These are phyloP conservation scores for Theretra japonica DNA, from an alignment of 2,888 invertebrate genomes.

Conservation along the genomic window DNA sequence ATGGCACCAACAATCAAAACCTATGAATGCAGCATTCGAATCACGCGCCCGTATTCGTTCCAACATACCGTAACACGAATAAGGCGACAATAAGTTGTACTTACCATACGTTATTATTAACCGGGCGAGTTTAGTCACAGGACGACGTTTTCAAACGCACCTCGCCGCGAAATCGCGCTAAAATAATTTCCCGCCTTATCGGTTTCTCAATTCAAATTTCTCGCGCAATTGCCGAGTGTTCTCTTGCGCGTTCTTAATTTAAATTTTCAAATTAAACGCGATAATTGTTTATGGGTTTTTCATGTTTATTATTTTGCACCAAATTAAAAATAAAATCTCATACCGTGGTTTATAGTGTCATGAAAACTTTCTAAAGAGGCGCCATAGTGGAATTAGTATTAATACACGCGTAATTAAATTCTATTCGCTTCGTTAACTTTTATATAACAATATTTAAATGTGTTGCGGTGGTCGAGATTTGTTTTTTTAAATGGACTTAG, in stretches of 20 bases:
- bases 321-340: slow-evolving; percentile 41
- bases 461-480: slow-evolving; percentile 58
- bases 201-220: slow-evolving; percentile 28
- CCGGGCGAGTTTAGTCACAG: slow-evolving; percentile 64
- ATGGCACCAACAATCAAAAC: slow-evolving; percentile 67
- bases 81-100: slow-evolving; percentile 71
- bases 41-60: slow-evolving; percentile 80
- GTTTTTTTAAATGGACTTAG: slow-evolving; percentile 67
- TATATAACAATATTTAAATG: slow-evolving; percentile 71
- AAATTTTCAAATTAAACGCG: background rate
- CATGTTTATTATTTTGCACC: slow-evolving; percentile 37
- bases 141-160: slow-evolving; percentile 71
- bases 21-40: slow-evolving; percentile 66
- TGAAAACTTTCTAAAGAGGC: slow-evolving; percentile 62
- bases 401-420: slow-evolving; percentile 67
- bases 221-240: slow-evolving; percentile 1
- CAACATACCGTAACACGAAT: slow-evolving; percentile 82
- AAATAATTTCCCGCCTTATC: slow-evolving; percentile 42
- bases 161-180: slow-evolving; percentile 41
- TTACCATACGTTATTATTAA: slow-evolving; percentile 67
- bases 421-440: slow-evolving; percentile 69
- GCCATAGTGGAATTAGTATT: slow-evolving; percentile 55
- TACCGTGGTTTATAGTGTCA: slow-evolving; percentile 36
- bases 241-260: background rate
- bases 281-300: slow-evolving; percentile 18